Evolutionary conservation across 2,113 vertebrate genomes (phyloP).

Genomic region (Hoplias malabaricus): DNA sequence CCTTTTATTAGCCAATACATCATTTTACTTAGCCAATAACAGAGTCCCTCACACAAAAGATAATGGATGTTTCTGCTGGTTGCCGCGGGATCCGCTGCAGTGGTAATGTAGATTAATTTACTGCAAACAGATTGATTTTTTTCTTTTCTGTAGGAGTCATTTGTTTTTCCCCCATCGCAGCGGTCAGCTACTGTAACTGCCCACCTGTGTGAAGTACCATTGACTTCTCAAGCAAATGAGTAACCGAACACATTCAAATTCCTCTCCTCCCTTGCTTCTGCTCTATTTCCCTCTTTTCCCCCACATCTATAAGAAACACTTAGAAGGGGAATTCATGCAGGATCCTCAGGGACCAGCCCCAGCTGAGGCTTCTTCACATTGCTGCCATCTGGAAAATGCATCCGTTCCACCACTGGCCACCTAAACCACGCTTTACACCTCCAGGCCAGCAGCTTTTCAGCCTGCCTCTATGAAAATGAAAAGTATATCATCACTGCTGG

Average conservation of each 20-base stretch:
- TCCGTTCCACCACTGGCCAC: not conserved
- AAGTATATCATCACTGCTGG: too few species aligned
- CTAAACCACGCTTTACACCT: not conserved
- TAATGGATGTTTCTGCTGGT: constrained; percentile 55
- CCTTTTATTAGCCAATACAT: constrained; percentile 57
- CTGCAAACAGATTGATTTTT: constrained; percentile 60
- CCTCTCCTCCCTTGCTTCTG: not conserved
- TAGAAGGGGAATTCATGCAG: not conserved
- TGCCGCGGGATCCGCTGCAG: constrained; percentile 46
- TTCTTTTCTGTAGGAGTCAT: constrained; percentile 46
- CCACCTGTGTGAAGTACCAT: constrained; percentile 42
- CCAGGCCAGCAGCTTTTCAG: not conserved
- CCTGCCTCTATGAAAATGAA: not conserved
- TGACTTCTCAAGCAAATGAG: constrained; percentile 34
- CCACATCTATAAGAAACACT: constrained; percentile 17
- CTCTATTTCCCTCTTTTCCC: not conserved
- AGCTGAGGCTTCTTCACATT: not conserved
- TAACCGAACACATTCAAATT: constrained; percentile 35
- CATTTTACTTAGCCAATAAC: constrained; percentile 60
- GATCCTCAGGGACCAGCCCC: not conserved
- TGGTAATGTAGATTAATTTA: constrained; percentile 60
- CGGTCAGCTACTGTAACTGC: constrained; percentile 47
- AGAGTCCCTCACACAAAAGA: constrained; percentile 54
- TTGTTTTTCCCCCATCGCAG: constrained; percentile 47
- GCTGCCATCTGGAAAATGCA: not conserved